Conservation (phyloP, 2,797 vertebrate species). For the Ctenochaetus hawaiiensis region DNA sequence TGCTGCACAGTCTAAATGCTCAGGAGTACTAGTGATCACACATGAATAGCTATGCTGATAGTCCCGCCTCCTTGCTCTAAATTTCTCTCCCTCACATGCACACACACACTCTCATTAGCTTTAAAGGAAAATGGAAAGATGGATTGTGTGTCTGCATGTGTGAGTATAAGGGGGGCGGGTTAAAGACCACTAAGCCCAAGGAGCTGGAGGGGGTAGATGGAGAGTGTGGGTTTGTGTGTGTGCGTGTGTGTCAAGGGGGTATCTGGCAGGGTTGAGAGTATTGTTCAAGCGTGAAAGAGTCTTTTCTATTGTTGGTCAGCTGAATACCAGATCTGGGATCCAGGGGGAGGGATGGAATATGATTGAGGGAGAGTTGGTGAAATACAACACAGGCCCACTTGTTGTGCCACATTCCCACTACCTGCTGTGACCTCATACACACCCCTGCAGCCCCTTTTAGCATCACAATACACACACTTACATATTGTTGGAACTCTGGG, state of each 20-base stretch:
- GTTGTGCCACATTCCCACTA: constrained; percentile 65
- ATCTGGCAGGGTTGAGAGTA: constrained; percentile 54
- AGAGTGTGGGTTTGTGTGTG: constrained; percentile 14
- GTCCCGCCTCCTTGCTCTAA: constrained; percentile 72
- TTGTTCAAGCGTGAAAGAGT: constrained; percentile 74
- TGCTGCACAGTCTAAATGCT: constrained; percentile 43
- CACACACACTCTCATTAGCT: constrained; percentile 33
- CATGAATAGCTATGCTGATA: constrained; percentile 51
- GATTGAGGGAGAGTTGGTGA: constrained; percentile 55
- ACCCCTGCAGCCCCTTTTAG: constrained; percentile 21
- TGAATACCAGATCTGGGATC: constrained; percentile 63
- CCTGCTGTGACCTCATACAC: constrained; percentile 66
- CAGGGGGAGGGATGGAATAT: constrained; percentile 45
- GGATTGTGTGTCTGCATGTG: constrained; percentile 6
- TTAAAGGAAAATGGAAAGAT: constrained; percentile 25
- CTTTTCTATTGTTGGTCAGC: constrained; percentile 69
- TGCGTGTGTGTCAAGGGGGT: constrained; percentile 42
- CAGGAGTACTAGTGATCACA: constrained; percentile 56
- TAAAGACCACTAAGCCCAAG: constrained; percentile 20
- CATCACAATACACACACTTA: constrained; percentile 38
- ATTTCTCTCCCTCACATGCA: constrained; percentile 45
- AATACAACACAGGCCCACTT: constrained; percentile 64
- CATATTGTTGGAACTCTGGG: not conserved
- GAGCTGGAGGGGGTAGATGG: constrained; percentile 29
- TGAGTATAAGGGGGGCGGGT: not conserved